Base-by-base conservation (phyloP, 2,113 vertebrate species). In the Phylloscopus trochilus region DNA sequence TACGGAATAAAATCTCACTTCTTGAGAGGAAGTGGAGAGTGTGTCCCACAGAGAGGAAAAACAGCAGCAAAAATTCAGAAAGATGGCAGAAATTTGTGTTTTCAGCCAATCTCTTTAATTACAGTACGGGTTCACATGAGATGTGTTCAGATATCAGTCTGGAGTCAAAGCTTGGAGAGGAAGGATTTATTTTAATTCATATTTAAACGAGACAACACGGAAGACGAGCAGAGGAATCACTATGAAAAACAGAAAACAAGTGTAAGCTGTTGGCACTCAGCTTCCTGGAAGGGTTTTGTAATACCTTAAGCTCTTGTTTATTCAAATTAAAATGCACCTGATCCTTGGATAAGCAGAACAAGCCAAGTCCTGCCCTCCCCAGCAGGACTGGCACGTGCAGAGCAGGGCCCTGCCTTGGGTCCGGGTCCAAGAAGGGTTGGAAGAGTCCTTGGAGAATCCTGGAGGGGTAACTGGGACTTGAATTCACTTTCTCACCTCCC, bases 371-470 rank as follows among this genome's bases (percentile, higher is more conserved):
- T 81, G 73, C 49, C 30, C 43, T 86, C 7, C 4, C 19, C 62
- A 59, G 58, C 30, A 46, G 55, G 7, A 7, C 28, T 26, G 51
- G 33, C 51, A 39, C 0, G 0, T 8, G 41, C 0, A 2, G 51
- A 49, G 27, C 51, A 30, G 46, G 26, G 26, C 26, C 23, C 43
- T 51, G 60, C 7, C n/a, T 33, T 68, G 87, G 26, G 11, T 75
- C 17, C 0, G 0, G 28, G 3, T 6, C 1, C 10, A 2, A 1
- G 11, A 37, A 64, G 27, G 23, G 2, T 11, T 76, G 76, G 59
- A 15, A 77, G 23, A 87, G 7, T 3, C 2, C 1, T 10, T 1
- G 69, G 47, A 43, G 53, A 69, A 11, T 2, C 14, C 62, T 67
- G 30, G 18, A 58, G 55, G 23, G 51, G 2, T 3, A 10, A 49